Conservation (phyloP, 2,113 vertebrate genomes). For the Cygnus atratus region DNA sequence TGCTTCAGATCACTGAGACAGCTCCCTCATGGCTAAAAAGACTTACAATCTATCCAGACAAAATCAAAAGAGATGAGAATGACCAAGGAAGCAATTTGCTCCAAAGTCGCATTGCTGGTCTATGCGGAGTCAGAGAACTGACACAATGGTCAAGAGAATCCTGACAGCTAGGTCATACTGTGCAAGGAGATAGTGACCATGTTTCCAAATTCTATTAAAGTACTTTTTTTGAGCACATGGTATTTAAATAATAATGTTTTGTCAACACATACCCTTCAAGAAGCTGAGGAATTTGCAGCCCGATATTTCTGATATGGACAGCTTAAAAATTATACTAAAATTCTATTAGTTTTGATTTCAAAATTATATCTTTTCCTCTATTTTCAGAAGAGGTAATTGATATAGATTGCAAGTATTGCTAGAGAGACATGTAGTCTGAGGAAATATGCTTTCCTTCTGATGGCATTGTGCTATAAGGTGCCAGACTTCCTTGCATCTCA, state of each 20-base stretch:
- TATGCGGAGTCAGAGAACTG: not conserved
- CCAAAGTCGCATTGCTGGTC: accelerated
- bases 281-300: not conserved
- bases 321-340: not conserved
- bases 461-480: not conserved
- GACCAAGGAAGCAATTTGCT: not conserved
- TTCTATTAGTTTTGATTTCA: not conserved
- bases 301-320: not conserved
- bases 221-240: not conserved
- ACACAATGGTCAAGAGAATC: not conserved
- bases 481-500: not conserved
- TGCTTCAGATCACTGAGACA: not conserved
- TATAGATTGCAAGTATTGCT: not conserved
- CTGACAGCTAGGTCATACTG: accelerated
- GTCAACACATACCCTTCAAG: not conserved
- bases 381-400: not conserved
- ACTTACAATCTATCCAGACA: not conserved
- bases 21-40: not conserved
- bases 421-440: not conserved
- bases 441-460: not conserved
- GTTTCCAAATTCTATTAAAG: not conserved
- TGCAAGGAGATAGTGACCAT: not conserved
- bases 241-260: not conserved
- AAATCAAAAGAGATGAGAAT: not conserved
- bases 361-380: not conserved